Evolutionary conservation across 2,888 invertebrate genomes (phyloP), one percentile per base, ranked within the genome.

Genomic region (Scotopteryx bipunctaria): DNA sequence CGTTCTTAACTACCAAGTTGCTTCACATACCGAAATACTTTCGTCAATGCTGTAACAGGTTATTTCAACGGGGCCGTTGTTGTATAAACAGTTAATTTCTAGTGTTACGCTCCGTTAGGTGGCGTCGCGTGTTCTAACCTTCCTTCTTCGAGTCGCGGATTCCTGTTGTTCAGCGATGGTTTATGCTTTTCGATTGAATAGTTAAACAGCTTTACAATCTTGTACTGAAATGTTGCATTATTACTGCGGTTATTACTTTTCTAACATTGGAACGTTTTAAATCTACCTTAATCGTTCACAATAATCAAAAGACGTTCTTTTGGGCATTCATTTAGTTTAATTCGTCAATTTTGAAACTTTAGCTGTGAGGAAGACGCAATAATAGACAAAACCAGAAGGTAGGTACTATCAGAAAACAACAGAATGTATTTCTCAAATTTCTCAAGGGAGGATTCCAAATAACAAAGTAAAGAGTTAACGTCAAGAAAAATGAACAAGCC

Each of bases 61-160:
- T 80, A 76, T 76, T 76, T 74, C 67, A 76, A 81, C 78, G 74
- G 70, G 67, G 72, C 71, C 69, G 62, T 70, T 67, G 66, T 17
- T 41, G 38, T 84, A 83, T 86, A 87, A 42, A 87, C 88, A 81
- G 89, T 87, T 86, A 87, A 87, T 88, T 88, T 85, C 84, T 86
- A 81, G 73, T 78, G 83, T 75, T 80, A 83, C 86, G 87, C 82
- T 84, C 86, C 85, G 87, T 83, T 87, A 83, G 81, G 66, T 69
- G 60, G 64, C 78, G 79, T 87, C 86, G 86, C 87, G 86, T 88
- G 88, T 71, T 65, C 70, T 69, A 64, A 57, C 67, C 82, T 87
- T 87, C 87, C 87, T 85, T 79, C 80, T 82, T 76, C 69, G 67
- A 67, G 66, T 73, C 59, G 78, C 73, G 73, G 76, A 77, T 80